These are phyloP conservation scores for Pachycephala philippinensis DNA, from an alignment of 2,113 vertebrate species.

Conservation along the genomic window DNA sequence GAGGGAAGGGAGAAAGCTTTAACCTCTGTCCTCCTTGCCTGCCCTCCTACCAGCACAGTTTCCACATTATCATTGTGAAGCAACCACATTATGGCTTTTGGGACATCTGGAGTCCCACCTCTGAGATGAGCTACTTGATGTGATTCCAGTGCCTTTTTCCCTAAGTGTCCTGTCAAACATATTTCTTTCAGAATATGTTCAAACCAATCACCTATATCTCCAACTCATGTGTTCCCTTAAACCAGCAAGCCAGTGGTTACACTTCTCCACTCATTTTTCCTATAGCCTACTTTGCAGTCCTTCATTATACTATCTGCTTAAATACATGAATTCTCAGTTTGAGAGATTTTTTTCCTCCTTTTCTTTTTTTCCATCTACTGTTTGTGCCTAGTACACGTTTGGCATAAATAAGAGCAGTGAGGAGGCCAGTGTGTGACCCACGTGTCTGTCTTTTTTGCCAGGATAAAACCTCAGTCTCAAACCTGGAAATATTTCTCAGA, in stretches of 20 bases:
- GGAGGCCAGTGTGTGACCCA: neutral
- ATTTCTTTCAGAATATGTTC: neutral
- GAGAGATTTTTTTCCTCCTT: neutral
- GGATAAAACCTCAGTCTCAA: conserved; percentile 34
- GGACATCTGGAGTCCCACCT: neutral
- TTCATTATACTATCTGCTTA: neutral
- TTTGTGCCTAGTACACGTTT: neutral
- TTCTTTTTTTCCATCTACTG: neutral
- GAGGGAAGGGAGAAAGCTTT: neutral
- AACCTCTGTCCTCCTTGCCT: neutral
- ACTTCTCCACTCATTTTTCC: neutral
- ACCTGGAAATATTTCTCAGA: conserved; percentile 58
- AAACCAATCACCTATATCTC: neutral
- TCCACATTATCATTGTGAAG: neutral
- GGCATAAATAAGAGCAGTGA: neutral
- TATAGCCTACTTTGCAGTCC: neutral
- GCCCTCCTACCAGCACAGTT: neutral
- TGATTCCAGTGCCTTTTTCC: neutral
- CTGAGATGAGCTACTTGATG: neutral
- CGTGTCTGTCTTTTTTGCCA: neutral
- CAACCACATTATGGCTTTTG: neutral
- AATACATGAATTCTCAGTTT: neutral
- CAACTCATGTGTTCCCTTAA: neutral
- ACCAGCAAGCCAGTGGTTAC: neutral
- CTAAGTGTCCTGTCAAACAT: neutral